phyloP scores from a whole-genome alignment of 2,888 invertebrate species.

The Acanthacorydalis orientalis region DNA sequence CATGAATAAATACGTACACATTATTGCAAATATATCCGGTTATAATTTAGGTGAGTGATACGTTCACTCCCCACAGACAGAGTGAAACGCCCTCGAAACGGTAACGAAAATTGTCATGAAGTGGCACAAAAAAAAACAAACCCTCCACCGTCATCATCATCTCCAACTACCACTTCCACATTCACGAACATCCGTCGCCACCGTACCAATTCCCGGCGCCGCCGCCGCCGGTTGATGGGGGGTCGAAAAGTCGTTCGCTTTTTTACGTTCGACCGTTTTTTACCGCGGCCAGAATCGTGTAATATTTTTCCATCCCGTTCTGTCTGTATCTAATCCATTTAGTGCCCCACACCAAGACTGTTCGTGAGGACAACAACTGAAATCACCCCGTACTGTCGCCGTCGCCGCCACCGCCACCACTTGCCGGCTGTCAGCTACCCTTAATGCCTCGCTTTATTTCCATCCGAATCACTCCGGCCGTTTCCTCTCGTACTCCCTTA shows the following conservation, averaged over 20 bases:
- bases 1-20: no score
- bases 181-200: no score
- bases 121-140: no score
- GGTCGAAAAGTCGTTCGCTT: neutral
- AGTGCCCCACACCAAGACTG: neutral
- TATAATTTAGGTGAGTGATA: no score
- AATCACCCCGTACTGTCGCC: neutral
- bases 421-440: conserved; percentile 19
- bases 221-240: neutral
- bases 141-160: no score
- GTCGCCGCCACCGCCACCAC: conserved; percentile 13
- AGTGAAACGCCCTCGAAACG: no score
- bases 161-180: no score
- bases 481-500: neutral
- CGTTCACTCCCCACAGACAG: no score
- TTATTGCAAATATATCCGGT: no score
- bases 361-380: neutral
- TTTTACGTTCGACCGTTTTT: conserved; percentile 3
- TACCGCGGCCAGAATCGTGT: conserved; percentile 14
- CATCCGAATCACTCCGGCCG: conserved; percentile 12
- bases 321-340: conserved; percentile 17
- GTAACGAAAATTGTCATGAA: no score
- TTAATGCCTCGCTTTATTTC: conserved; percentile 23
- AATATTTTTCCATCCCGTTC: conserved; percentile 23
- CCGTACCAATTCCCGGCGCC: no score